Conservation (phyloP, 2,113 vertebrate species). For the Echinops telfairi region DNA sequence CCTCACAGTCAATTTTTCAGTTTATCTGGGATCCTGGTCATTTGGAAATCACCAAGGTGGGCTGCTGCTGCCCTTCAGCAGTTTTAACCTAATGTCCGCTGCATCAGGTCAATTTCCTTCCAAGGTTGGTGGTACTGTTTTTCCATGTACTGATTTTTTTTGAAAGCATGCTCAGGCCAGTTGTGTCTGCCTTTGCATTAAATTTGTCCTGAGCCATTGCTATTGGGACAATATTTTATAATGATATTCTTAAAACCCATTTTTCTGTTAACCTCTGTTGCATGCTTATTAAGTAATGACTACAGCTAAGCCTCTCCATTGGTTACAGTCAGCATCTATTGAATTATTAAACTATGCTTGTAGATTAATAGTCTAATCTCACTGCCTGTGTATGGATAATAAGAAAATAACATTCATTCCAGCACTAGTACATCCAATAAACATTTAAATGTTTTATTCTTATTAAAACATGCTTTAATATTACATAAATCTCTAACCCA, state of each 20-base stretch:
- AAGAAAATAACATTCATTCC: conserved; percentile 87
- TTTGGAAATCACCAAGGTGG: conserved; percentile 91
- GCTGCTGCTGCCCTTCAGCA: conserved; percentile 90
- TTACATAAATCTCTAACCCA: conserved; percentile 73
- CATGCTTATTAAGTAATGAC: conserved; percentile 85
- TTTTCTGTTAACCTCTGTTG: conserved; percentile 86
- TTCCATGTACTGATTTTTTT: conserved; percentile 93
- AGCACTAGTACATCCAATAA: conserved; percentile 81
- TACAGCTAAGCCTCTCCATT: conserved; percentile 69
- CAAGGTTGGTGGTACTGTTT: conserved; percentile 98
- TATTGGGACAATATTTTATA: conserved; percentile 95
- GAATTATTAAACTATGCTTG: conserved; percentile 84
- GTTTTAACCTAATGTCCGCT: conserved; percentile 90
- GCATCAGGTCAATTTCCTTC: conserved; percentile 91
- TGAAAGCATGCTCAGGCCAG: conserved; percentile 93
- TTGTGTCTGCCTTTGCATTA: conserved; percentile 98
- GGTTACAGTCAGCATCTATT: conserved; percentile 72
- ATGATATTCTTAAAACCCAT: conserved; percentile 94
- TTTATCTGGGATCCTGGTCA: conserved; percentile 92
- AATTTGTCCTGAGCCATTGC: conserved; percentile 95
- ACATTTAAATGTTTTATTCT: conserved; percentile 70
- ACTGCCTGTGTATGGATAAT: conserved; percentile 91
- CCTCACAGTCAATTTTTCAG: conserved; percentile 90
- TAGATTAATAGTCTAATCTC: conserved; percentile 89
- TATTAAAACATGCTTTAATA: conserved; percentile 68